phyloP scores from a whole-genome alignment of 2,888 invertebrate species.

The Patella pellucida region DNA sequence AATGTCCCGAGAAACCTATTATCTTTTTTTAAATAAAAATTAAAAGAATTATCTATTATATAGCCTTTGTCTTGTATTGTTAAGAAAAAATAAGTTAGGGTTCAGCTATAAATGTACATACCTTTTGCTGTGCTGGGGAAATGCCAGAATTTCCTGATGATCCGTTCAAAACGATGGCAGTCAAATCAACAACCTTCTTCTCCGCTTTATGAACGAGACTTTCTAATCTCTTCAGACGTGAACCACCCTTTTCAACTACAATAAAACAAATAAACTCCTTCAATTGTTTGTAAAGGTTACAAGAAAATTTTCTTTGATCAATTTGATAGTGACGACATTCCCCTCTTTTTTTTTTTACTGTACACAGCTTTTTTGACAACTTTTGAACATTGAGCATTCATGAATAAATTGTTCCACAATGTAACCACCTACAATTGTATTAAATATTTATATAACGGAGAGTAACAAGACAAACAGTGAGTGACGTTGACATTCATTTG shows the following conservation, averaged over 20 bases:
- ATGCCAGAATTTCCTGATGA: slow-evolving; percentile 51
- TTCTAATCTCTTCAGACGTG: slow-evolving; percentile 61
- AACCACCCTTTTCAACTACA: slow-evolving; percentile 58
- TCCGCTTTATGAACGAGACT: slow-evolving; percentile 80
- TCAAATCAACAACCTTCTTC: slow-evolving; percentile 84
- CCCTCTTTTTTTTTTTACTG: too few relatives aligned
- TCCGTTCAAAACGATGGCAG: slow-evolving; percentile 71
- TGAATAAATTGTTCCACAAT: too few relatives aligned
- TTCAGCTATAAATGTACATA: slow-evolving; percentile 23
- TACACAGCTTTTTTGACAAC: too few relatives aligned
- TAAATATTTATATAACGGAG: neutral
- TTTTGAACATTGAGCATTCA: too few relatives aligned
- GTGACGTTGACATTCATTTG: slow-evolving; percentile 5
- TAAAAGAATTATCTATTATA: too few relatives aligned
- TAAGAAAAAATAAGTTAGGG: too few relatives aligned
- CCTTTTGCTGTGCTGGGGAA: slow-evolving; percentile 59
- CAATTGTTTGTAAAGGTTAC: neutral
- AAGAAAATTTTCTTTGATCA: too few relatives aligned
- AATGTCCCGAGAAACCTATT: neutral
- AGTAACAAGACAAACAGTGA: neutral
- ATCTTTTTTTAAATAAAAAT: too few relatives aligned
- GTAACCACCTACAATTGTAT: too few relatives aligned
- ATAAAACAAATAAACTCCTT: slow-evolving; percentile 20
- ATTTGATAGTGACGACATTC: too few relatives aligned
- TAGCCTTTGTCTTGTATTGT: too few relatives aligned